A percentile compares a stretch with the other conserved stretches of the same genome.
phyloP scores from a whole-genome alignment of 2,797 vertebrate genomes.

The Chloroceryle inda region DNA sequence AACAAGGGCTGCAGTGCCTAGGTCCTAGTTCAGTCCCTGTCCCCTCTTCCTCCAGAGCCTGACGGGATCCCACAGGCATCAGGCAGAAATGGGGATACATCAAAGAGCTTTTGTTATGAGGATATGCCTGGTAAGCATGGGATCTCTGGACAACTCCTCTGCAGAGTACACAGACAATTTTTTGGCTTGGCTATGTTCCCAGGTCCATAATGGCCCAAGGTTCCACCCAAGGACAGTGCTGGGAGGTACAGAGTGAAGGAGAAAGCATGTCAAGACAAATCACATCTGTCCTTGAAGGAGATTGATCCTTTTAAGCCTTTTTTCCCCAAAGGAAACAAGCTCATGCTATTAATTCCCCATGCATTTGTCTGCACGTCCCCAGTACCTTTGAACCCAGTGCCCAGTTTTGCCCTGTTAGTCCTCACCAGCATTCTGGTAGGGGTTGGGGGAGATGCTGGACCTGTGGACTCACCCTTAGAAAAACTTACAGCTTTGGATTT shows the following conservation, averaged over 20 bases:
- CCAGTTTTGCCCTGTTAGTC: background rate
- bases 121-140: background rate
- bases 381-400: background rate
- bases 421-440: background rate
- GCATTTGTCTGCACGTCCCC: fast-evolving
- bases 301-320: background rate
- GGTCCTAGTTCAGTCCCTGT: background rate
- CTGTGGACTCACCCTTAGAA: fast-evolving
- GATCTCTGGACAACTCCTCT: background rate
- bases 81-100: background rate
- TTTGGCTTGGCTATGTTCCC: background rate
- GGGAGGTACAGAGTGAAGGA: background rate
- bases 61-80: background rate
- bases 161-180: background rate
- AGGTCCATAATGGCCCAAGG: background rate
- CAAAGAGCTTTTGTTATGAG: background rate
- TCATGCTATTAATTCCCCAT: background rate
- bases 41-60: background rate
- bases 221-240: background rate
- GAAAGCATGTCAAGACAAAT: background rate
- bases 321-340: background rate
- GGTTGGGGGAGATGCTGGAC: fast-evolving
- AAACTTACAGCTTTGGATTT: background rate
- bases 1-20: background rate
- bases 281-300: background rate